Evolutionary conservation across 2,113 vertebrate species (phyloP).

Genomic region (Nothocercus nigrocapillus): DNA sequence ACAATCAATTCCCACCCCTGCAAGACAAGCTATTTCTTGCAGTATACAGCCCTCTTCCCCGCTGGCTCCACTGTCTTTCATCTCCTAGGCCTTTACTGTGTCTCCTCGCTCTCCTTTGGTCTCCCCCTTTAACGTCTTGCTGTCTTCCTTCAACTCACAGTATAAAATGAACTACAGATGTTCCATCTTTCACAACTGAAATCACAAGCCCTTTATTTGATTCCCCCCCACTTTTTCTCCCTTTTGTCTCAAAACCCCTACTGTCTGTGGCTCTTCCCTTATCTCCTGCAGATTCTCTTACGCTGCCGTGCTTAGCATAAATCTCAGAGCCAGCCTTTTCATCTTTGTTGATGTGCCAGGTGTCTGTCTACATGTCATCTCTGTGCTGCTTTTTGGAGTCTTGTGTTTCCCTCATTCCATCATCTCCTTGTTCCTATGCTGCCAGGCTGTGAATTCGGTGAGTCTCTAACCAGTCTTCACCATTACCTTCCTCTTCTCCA

Average conservation of each 20-base stretch:
- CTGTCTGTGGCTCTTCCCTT: neutral
- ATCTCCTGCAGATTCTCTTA: neutral
- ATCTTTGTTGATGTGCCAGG: neutral
- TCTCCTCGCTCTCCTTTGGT: neutral
- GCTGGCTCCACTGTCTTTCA: neutral
- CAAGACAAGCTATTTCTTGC: neutral
- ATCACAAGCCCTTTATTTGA: neutral
- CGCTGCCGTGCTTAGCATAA: neutral
- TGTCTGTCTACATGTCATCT: neutral
- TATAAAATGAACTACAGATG: neutral
- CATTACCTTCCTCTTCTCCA: neutral
- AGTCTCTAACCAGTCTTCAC: neutral
- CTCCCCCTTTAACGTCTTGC: neutral
- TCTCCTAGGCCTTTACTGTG: neutral
- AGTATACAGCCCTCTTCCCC: neutral
- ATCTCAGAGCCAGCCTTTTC: neutral
- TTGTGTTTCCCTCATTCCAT: neutral
- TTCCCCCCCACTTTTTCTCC: neutral
- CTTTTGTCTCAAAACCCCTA: neutral
- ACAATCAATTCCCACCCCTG: neutral
- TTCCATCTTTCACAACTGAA: neutral
- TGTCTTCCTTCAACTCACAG: neutral
- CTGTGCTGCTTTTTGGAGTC: neutral
- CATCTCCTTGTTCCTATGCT: rapidly evolving
- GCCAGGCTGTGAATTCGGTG: neutral